Evolutionary conservation across 2,113 vertebrate genomes (phyloP).

Genomic region (Psilopsiagon aymara): DNA sequence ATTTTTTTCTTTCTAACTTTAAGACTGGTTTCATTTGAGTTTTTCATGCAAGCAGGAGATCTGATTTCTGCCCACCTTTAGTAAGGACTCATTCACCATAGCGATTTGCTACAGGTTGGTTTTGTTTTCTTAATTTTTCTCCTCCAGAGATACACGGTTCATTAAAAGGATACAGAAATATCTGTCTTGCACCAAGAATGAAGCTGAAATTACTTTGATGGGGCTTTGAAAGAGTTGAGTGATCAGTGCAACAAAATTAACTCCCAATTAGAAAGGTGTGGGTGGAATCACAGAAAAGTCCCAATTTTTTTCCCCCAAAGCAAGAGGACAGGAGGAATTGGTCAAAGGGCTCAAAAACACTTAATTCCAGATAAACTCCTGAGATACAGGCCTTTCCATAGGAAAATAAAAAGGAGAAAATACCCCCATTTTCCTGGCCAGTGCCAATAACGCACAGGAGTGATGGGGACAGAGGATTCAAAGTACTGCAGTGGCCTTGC

Average conservation of each 20-base stretch:
- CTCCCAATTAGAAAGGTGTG: not conserved
- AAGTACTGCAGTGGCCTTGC: not conserved
- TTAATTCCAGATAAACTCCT: not conserved
- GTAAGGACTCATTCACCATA: not conserved
- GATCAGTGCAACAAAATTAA: not conserved
- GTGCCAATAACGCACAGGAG: accelerated
- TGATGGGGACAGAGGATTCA: not conserved
- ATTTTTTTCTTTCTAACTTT: not conserved
- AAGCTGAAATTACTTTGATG: not conserved
- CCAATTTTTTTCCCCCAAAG: not conserved
- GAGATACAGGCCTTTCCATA: not conserved
- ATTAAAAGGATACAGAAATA: not conserved
- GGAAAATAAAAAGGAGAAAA: not conserved
- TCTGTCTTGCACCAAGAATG: not conserved
- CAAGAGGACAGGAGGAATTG: not conserved
- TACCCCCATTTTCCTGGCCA: not conserved
- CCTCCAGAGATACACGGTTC: not conserved
- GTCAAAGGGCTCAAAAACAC: not conserved
- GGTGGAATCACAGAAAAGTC: not conserved
- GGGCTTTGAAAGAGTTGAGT: not conserved
- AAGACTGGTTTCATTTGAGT: not conserved
- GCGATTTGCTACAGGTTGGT: not conserved
- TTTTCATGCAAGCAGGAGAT: not conserved
- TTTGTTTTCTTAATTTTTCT: not conserved
- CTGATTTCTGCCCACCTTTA: not conserved